Evolutionary conservation across 2,113 vertebrate species (phyloP).

Genomic region (Alethe diademata): DNA sequence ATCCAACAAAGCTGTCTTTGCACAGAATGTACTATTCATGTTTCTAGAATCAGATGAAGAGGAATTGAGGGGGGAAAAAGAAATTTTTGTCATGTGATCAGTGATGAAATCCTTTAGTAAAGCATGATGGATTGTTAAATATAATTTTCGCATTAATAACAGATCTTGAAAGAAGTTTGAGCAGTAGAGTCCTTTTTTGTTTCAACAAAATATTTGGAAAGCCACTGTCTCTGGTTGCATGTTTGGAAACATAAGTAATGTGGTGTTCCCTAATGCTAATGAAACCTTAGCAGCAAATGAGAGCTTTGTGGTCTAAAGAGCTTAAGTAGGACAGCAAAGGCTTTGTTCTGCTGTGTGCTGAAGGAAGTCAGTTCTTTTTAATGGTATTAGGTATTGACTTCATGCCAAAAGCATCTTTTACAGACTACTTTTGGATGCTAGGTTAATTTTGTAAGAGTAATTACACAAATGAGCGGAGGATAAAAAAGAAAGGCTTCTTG

Average conservation of each 20-base stretch:
- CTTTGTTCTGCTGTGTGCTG: constrained; percentile 62
- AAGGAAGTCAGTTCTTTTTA: constrained; percentile 47
- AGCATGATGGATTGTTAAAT: neutral
- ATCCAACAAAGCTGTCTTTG: neutral
- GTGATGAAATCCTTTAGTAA: neutral
- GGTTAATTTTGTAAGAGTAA: constrained; percentile 16
- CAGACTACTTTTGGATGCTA: constrained; percentile 42
- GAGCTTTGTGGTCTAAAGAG: constrained; percentile 36
- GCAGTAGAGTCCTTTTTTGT: neutral
- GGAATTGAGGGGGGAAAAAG: neutral
- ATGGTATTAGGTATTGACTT: constrained; percentile 22
- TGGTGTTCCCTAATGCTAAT: constrained; percentile 52
- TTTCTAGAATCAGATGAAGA: neutral
- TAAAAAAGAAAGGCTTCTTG: neutral
- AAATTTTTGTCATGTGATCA: neutral
- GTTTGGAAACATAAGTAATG: constrained; percentile 21
- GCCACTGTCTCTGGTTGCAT: neutral
- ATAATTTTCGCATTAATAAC: neutral
- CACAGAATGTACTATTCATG: neutral
- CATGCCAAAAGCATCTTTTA: constrained; percentile 53
- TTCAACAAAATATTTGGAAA: neutral
- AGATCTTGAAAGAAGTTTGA: neutral
- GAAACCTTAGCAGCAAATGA: constrained; percentile 54
- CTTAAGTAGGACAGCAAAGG: constrained; percentile 68
- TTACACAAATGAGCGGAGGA: constrained; percentile 17